phyloP scores from a whole-genome alignment of 2,797 vertebrate species.

The Enteromius trimaculatus region DNA sequence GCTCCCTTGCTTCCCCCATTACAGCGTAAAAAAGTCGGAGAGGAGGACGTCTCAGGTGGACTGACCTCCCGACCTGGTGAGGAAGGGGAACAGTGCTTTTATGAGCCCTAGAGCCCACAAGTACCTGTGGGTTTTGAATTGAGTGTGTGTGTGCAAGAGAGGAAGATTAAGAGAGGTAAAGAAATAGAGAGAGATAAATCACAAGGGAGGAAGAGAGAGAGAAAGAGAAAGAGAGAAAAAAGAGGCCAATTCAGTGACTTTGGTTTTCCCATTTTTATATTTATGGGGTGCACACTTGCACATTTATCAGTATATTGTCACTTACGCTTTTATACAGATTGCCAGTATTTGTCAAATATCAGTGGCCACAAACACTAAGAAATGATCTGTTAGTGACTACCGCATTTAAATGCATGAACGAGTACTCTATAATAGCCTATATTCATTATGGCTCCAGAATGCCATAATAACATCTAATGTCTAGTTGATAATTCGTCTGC shows the following conservation, averaged over 20 bases:
- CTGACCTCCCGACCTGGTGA: slow-evolving; percentile 70
- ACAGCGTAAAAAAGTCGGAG: slow-evolving; percentile 68
- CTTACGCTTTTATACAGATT: not conserved
- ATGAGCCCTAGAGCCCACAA: slow-evolving; percentile 68
- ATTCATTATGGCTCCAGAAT: not conserved
- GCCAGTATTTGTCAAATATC: not conserved
- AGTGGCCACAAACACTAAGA: not conserved
- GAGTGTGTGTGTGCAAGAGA: not conserved
- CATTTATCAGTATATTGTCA: slow-evolving; percentile 20
- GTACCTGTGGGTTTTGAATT: slow-evolving; percentile 63
- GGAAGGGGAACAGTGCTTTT: slow-evolving; percentile 67
- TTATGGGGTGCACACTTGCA: slow-evolving; percentile 1
- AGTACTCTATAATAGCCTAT: not conserved
- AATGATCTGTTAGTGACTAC: not conserved
- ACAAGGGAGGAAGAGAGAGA: not conserved
- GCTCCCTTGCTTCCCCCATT: slow-evolving; percentile 56
- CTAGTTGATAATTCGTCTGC: not conserved
- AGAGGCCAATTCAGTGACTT: slow-evolving; percentile 25
- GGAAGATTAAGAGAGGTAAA: slow-evolving; percentile 22
- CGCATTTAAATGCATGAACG: not conserved
- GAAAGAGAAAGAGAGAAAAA: not conserved
- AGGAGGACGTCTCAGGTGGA: slow-evolving; percentile 68
- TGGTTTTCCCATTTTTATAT: slow-evolving; percentile 12
- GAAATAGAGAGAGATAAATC: slow-evolving; percentile 22
- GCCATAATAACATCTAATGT: not conserved